Evolutionary conservation across 2,113 vertebrate genomes (phyloP), one percentile per base, ranked within the genome.

Genomic region (Probosciger aterrimus): DNA sequence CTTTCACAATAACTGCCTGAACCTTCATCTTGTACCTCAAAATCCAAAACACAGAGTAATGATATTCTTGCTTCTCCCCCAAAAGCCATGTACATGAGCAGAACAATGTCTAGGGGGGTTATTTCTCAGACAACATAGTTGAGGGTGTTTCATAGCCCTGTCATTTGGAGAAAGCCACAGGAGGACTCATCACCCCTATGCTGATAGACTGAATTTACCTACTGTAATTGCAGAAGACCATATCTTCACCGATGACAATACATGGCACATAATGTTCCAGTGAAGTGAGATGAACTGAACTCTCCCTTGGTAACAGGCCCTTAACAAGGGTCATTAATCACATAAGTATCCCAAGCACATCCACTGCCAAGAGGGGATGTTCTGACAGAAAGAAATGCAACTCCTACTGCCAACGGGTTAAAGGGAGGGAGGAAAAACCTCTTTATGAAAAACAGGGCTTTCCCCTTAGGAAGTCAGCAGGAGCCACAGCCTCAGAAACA

Each of bases 271-370:
- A 95, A 97, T 76, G 93, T 94, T 96, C 91, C 94, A 95, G 82
- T 49, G 96, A 97, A 98, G 96, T 96, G 96, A 98, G 97, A 97
- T 97, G 97, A 96, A 98, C 97, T 94, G 95, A 97, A 95, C 95
- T 90, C 96, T 97, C 94, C 4, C 44, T 80, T 89, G 94, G 96
- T 97, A 97, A 97, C 94, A 67, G 82, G 86, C 95, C 96, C 37
- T 87, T 97, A 98, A 97, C 96, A 71, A 95, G 92, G 96, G 94
- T 95, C 97, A 97, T 98, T 97, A 96, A 98, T 97, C 98, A 98
- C 79, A 35, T 5, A 12, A 60, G 63, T 37, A 88, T 77, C 90
- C 89, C 68, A 17, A 46, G 82, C 88, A 78, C 94, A 94, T 94
- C 96, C 92, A 90, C 74, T 95, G 97, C 96, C 93, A 78, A 85